phyloP scores from a whole-genome alignment of 1,140 invertebrate genomes.

The Cydia amplana region DNA sequence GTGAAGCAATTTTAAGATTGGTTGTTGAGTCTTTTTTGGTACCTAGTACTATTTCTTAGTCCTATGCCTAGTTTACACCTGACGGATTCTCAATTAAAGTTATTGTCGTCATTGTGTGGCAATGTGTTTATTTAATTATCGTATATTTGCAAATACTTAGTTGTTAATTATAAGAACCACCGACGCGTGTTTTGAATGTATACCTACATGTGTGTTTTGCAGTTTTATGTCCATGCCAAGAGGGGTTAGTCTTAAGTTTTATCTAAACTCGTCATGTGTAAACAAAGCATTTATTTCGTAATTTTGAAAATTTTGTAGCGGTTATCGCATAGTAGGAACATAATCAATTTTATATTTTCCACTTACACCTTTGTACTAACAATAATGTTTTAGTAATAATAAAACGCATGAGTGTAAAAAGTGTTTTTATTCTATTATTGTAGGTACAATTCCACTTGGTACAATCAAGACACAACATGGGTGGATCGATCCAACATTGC shows the following conservation, averaged over 20 bases:
- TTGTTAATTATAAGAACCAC: not conserved
- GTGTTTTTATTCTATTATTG: constrained; percentile 4
- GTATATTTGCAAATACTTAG: not conserved
- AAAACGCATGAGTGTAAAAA: constrained; percentile 23
- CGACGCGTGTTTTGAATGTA: not conserved
- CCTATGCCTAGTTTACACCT: constrained; percentile 10
- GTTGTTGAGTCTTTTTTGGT: not conserved
- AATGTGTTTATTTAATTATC: constrained; percentile 3
- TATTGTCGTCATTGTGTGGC: not conserved
- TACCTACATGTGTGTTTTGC: not conserved
- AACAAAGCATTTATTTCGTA: constrained; percentile 10
- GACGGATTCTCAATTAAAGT: not conserved
- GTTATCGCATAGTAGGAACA: constrained; percentile 10
- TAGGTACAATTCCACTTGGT: not conserved
- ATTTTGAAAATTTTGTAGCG: not conserved
- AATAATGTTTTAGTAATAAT: constrained; percentile 26
- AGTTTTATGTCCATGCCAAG: not conserved
- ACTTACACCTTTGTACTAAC: constrained; percentile 29
- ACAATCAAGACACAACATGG: not conserved
- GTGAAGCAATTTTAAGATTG: not conserved
- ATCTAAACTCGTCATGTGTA: constrained; percentile 1
- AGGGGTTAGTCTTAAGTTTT: not conserved
- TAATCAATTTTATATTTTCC: constrained; percentile 32
- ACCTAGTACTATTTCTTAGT: not conserved
- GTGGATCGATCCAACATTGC: not conserved